These are phyloP conservation scores for Rhagoletis zephyria DNA, from an alignment of 1,140 invertebrate genomes.

Conservation along the genomic window DNA sequence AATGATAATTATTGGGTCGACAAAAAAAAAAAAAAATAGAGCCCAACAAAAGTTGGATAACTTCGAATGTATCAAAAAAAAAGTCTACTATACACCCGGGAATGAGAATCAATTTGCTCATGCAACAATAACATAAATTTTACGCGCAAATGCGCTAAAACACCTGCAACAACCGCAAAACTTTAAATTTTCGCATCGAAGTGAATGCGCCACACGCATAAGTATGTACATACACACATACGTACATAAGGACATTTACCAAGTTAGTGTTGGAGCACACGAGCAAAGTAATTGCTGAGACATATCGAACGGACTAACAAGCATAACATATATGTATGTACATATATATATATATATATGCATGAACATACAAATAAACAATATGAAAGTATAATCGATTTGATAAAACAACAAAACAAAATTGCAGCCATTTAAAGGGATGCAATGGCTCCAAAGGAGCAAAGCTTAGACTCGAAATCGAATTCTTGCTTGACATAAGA, in stretches of 20 bases:
- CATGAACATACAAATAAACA: neutral
- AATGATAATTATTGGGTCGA: too few relatives aligned
- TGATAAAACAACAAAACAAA: neutral
- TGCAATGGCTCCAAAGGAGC: too few relatives aligned
- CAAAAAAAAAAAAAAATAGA: too few relatives aligned
- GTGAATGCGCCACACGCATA: neutral
- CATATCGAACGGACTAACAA: neutral
- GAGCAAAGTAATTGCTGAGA: neutral
- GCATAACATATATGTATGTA: neutral
- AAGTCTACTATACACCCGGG: neutral
- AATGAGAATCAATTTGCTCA: neutral
- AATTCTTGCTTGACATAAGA: neutral
- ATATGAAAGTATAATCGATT: slow-evolving; percentile 39
- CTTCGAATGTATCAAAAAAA: too few relatives aligned
- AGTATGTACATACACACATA: neutral
- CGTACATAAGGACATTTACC: neutral
- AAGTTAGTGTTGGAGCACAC: neutral
- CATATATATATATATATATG: neutral
- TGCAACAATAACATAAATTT: neutral
- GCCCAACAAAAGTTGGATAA: too few relatives aligned
- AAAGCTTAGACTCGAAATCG: slow-evolving; percentile 24
- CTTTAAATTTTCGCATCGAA: neutral
- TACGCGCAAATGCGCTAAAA: neutral
- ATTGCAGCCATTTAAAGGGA: neutral
- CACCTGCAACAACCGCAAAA: slow-evolving; percentile 20